Evolutionary conservation across 1,140 invertebrate species (phyloP), one percentile per base, ranked within the genome.

Genomic region (Euglossa dilemma): DNA sequence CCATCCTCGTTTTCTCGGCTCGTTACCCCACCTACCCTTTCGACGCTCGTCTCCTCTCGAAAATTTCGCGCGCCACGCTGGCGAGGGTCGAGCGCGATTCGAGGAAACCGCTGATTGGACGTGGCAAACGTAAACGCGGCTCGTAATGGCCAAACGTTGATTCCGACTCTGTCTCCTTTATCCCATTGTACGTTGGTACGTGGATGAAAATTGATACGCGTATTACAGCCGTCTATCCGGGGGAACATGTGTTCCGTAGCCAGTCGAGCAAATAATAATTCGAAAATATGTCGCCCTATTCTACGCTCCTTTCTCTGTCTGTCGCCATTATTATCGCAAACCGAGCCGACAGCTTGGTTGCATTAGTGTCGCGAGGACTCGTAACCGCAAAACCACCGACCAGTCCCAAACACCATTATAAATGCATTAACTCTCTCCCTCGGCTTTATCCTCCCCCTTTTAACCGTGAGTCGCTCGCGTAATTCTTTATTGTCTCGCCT

Each of bases 351-450:
- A 84, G 83, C 85, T 85, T 84, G 79, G 80, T 43, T 77, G 80
- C 82, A 92, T 92, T 91, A 91, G 87, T 89, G 88, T 87, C 90
- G 87, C 89, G 87, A 83, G 70, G 80, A 74, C 90, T 85, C 72
- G 85, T 81, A 88, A 93, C 92, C 93, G 91, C 92, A 93, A 88
- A 92, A 85, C 75, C 83, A 87, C 79, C 84, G 70, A 87, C 87
- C 89, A 87, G 89, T 87, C 78, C 87, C 83, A 64, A 86, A 86
- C 76, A 87, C 89, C 87, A 92, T 93, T 91, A 92, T 90, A 93
- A 93, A 93, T 93, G 90, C 92, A 91, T 93, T 93, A 93, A 91
- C 87, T 90, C 87, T 86, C 89, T 80, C 87, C 63, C 76, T 80
- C 63, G 61, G 54, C 67, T 72, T 57, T 76, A 66, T 56, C 78